Evolutionary conservation across 2,113 vertebrate genomes (phyloP).

Genomic region (Alligator mississippiensis): DNA sequence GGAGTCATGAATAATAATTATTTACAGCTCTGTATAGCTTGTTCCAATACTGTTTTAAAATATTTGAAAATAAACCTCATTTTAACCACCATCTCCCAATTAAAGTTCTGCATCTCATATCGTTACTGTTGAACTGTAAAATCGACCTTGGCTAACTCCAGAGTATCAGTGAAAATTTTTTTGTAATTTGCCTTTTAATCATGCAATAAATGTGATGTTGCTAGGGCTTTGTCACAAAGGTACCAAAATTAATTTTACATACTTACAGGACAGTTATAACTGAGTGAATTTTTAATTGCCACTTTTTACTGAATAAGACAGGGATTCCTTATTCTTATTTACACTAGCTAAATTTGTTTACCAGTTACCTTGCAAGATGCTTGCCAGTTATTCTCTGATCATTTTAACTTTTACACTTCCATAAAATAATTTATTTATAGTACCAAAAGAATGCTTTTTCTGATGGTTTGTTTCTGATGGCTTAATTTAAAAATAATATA

Average conservation of each 20-base stretch:
- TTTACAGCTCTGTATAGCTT: background rate
- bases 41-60: background rate
- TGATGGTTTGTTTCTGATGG: conserved; percentile 1
- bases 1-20: background rate
- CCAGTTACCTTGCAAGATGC: background rate
- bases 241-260: conserved; percentile 17
- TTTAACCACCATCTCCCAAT: background rate
- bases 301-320: background rate
- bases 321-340: background rate
- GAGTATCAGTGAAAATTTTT: background rate
- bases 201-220: background rate
- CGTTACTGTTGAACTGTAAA: background rate
- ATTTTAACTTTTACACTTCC: conserved; percentile 18
- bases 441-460: conserved; percentile 1
- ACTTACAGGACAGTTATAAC: background rate
- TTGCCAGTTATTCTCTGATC: background rate
- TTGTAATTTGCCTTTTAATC: conserved; percentile 8
- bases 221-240: background rate
- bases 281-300: background rate
- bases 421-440: background rate
- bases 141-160: background rate
- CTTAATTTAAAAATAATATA: background rate
- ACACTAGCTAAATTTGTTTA: background rate
- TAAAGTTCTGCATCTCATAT: background rate
- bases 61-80: conserved; percentile 21